These are phyloP conservation scores for Drosophila vallismaia DNA, from an alignment of 2,888 invertebrate species.

Conservation along the genomic window DNA sequence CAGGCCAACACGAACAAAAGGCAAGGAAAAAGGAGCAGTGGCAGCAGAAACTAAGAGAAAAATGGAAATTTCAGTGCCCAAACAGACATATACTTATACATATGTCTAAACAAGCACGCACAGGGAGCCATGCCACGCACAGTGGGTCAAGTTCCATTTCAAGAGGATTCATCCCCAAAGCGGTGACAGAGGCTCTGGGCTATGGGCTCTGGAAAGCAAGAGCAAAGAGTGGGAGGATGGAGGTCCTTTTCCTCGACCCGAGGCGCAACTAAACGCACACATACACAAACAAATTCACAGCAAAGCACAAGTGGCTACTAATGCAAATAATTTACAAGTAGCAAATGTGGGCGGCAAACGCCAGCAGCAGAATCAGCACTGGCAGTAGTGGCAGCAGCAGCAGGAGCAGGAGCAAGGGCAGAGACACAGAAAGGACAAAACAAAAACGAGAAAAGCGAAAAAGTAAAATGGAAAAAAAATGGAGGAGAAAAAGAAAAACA, in stretches of 20 bases:
- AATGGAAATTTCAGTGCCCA: slow-evolving; percentile 73
- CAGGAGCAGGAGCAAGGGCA: slow-evolving; percentile 53
- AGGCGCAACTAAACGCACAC: slow-evolving; percentile 61
- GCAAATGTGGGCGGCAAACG: slow-evolving; percentile 73
- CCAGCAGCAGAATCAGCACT: slow-evolving; percentile 43
- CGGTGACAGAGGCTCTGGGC: slow-evolving; percentile 9
- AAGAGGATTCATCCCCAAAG: slow-evolving; percentile 41
- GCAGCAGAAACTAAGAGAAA: slow-evolving; percentile 43
- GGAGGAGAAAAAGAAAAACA: slow-evolving; percentile 23
- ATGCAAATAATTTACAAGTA: slow-evolving; percentile 82
- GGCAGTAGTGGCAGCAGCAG: slow-evolving; percentile 20
- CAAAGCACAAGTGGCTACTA: slow-evolving; percentile 80
- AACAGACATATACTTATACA: slow-evolving; percentile 36
- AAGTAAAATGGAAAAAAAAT: slow-evolving; percentile 2
- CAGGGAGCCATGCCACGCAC: slow-evolving; percentile 66
- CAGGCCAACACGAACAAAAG: slow-evolving; percentile 54
- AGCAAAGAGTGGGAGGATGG: neutral
- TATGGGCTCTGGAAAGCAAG: slow-evolving; percentile 6
- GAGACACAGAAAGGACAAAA: slow-evolving; percentile 46
- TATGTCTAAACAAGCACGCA: slow-evolving; percentile 70
- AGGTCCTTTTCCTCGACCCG: slow-evolving; percentile 22
- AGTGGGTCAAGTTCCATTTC: slow-evolving; percentile 47
- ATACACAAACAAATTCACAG: slow-evolving; percentile 24
- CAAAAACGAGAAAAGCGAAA: slow-evolving; percentile 35
- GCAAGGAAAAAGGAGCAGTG: slow-evolving; percentile 2